Conservation (phyloP, 2,113 vertebrate genomes). For the Crotalus viridis region DNA sequence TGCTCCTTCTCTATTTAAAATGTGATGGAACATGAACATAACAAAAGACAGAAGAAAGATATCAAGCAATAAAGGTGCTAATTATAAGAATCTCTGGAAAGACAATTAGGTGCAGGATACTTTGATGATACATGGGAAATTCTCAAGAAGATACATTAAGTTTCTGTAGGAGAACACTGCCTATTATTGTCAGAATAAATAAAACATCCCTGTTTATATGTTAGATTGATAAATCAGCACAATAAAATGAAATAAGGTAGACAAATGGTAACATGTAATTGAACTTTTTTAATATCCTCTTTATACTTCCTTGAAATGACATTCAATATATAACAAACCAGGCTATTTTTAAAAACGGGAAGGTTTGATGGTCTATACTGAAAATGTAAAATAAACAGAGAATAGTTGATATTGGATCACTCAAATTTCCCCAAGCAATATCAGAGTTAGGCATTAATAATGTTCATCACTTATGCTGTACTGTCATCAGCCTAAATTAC, state of each 20-base stretch:
- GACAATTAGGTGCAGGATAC: neutral
- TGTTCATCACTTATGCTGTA: slow-evolving; percentile 11
- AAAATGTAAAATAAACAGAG: slow-evolving; percentile 1
- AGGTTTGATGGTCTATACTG: neutral
- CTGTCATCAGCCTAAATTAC: neutral
- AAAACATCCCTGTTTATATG: neutral
- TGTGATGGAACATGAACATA: neutral
- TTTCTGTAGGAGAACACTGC: neutral
- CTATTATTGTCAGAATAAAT: neutral
- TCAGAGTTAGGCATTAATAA: slow-evolving; percentile 24
- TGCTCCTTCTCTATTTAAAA: slow-evolving; percentile 16
- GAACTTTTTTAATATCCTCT: slow-evolving; percentile 17
- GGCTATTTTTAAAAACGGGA: neutral
- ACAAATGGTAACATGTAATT: neutral
- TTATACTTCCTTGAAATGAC: neutral
- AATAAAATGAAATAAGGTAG: slow-evolving; percentile 6
- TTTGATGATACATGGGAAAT: neutral
- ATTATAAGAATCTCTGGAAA: neutral
- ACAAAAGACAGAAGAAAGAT: neutral
- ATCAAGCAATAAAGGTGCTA: neutral
- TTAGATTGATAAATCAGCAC: neutral
- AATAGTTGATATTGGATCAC: neutral
- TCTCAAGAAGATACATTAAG: neutral
- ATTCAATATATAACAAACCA: slow-evolving; percentile 8
- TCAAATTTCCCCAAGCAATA: neutral